These are phyloP conservation scores for Anguilla rostrata DNA, from an alignment of 2,113 vertebrate genomes.

Conservation along the genomic window DNA sequence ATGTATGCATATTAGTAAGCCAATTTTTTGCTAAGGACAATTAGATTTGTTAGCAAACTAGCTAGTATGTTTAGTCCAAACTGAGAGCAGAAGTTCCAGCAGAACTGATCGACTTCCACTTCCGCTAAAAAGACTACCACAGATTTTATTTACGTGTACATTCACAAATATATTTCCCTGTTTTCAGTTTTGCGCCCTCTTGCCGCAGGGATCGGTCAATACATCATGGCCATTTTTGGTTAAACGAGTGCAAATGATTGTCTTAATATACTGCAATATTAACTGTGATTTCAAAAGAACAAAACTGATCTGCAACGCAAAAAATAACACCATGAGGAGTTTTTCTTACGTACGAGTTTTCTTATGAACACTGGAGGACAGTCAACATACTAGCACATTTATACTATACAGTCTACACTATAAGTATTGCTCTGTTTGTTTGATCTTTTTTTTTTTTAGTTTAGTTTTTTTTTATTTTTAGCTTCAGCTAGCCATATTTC, in stretches of 20 bases:
- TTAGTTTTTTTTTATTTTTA: neutral
- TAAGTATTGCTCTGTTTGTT: neutral
- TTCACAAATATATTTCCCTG: neutral
- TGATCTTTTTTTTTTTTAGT: neutral
- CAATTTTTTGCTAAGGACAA: neutral
- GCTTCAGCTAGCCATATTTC: neutral
- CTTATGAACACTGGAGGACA: slow-evolving; percentile 17
- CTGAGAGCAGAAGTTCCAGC: slow-evolving; percentile 4
- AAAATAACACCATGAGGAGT: neutral
- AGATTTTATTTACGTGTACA: neutral
- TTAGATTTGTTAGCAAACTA: neutral
- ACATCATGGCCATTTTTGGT: neutral
- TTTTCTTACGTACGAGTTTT: too few species aligned
- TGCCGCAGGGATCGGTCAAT: neutral
- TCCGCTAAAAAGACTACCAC: neutral
- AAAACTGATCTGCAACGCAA: neutral
- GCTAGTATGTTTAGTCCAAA: slow-evolving; percentile 1
- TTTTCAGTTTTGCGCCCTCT: neutral
- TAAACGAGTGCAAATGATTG: neutral
- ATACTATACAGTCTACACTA: neutral
- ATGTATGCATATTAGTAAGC: neutral
- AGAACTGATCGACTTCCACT: slow-evolving; percentile 4
- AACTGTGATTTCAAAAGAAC: neutral
- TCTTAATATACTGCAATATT: neutral
- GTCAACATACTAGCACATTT: neutral